Evolutionary conservation across 2,113 vertebrate species (phyloP), one percentile per base, ranked within the genome.

Genomic region (Crotalus helleri): DNA sequence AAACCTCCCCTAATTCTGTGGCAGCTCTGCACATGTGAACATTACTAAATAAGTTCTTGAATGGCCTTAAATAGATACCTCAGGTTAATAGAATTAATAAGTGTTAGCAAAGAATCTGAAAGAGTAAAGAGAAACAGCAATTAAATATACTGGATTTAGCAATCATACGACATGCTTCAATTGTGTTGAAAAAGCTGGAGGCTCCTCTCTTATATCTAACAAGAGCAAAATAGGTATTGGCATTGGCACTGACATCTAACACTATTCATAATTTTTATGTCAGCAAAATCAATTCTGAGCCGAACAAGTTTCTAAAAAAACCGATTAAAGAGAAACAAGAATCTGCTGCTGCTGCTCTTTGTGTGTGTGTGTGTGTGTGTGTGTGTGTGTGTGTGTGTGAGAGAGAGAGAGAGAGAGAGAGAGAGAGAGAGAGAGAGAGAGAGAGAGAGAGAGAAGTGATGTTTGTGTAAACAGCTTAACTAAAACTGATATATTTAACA

Each of bases 51-150:
- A 12, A 5, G 23, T 51, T 57, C 21, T 81, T 81, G 24, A 90
- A 90, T 87, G 69, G 69, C 92, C 92, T 91, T 57, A 91, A 92
- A 57, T 0, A 0, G 54, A 1, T 81, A 13, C 92, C 92, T 92
- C 6, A 59, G 55, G 1, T 90, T 93, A 92, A 61, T 74, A 90
- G 93, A 93, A 33, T n/a, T 69, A n/a, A 69, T 15, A 69, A 69
- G 64, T 33, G 64, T n/a, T 69, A n/a, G 64, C 29, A 69, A 15
- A 69, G 29, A 69, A 69, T 69, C 64, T 69, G 64, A 69, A 69
- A 69, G 29, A n/a, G 12, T 69, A 69, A 94, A 92, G 92, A 51
- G 26, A 5, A 93, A 19, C 91, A 89, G 88, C 26, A 61, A 1
- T 74, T 89, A 88, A 15, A 91, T 49, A 89, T 58, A 17, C 11